Evolutionary conservation across 2,797 vertebrate genomes (phyloP), one percentile per base, ranked within the genome.

Genomic region (Gymnopithys bicolor): DNA sequence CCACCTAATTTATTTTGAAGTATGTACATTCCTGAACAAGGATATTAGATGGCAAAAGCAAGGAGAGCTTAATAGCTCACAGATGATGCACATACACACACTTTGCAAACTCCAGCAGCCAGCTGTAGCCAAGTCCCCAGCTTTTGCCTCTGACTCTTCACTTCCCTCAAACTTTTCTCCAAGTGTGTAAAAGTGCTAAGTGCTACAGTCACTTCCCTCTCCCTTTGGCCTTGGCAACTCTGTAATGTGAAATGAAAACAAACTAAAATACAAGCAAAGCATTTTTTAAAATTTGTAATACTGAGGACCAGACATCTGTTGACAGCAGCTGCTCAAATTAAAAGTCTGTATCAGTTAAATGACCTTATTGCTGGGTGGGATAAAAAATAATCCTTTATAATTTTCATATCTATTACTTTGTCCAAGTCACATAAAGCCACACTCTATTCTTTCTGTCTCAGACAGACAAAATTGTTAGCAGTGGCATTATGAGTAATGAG

Each of bases 31-130:
- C 94, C 87, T 93, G 91, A 93, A 94, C 55, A 88, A 89, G 69
- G 55, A 84, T 94, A 94, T 91, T 96, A 95, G 89, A 94, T 90
- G 56, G 74, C 63, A 90, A 94, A 94, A 96, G 66, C 89, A 93
- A 92, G 69, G 83, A 90, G 70, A 90, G 18, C 66, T 81, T 93
- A 96, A 97, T 93, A 84, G 85, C 37, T 96, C 63, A 79, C 92
- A 96, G 92, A 95, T 95, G 87, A 94, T 76, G 41, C 6, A 3
- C 11, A 67, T 37, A 68, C 51, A 71, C n/a, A 68, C 19, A 25
- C 55, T 90, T 68, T 11, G 32, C 1, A 10, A 81, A 35, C 59
- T 71, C 55, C 73, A 88, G 63, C 48, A 88, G 62, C 22, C 82
- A 94, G 64, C 76, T 88, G 32, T 63, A 78, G 48, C 62, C 70